phyloP scores from a whole-genome alignment of 2,113 vertebrate genomes.

The rat (Rattus norvegicus) region DNA sequence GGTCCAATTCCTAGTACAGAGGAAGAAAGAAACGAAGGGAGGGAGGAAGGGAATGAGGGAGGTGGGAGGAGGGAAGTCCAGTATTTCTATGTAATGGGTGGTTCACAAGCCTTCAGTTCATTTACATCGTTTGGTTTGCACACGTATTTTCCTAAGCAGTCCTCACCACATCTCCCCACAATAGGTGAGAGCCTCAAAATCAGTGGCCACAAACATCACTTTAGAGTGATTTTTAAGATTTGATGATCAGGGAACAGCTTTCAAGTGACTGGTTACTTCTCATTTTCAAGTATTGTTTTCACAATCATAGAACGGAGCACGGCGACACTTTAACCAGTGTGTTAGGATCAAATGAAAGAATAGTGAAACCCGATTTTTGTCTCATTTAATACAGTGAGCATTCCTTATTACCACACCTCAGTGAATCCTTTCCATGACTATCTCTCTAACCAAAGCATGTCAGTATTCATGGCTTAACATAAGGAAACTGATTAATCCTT shows the following conservation, averaged over 20 bases:
- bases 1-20: background rate
- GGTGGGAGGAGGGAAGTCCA: background rate
- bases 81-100: background rate
- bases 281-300: background rate
- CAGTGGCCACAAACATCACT: background rate
- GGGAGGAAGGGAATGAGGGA: too few species aligned
- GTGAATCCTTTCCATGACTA: background rate
- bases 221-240: background rate
- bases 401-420: background rate
- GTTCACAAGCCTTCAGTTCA: background rate
- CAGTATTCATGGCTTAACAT: background rate
- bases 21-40: background rate
- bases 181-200: conserved; percentile 7
- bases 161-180: background rate
- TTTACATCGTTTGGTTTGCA: background rate
- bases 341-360: background rate
- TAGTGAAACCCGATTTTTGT: background rate
- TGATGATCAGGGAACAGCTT: background rate
- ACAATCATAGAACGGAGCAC: background rate
- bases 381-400: background rate
- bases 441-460: background rate
- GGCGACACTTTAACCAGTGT: background rate
- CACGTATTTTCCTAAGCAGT: background rate
- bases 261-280: background rate
- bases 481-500: background rate